phyloP scores from a whole-genome alignment of 2,113 vertebrate species.

The Cyanistes caeruleus region DNA sequence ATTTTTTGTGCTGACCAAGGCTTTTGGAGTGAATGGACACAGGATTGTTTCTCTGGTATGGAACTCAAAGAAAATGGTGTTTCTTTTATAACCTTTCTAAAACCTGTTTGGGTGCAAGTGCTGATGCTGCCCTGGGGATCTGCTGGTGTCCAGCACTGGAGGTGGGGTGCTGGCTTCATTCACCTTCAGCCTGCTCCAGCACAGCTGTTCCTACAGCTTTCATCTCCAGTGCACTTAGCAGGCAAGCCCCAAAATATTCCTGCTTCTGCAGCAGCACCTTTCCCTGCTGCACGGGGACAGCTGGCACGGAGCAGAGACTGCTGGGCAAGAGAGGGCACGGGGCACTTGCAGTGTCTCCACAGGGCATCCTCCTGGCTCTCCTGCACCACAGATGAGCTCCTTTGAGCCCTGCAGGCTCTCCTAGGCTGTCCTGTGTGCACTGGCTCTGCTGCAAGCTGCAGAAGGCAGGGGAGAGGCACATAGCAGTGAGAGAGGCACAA shows the following conservation, averaged over 20 bases:
- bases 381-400: background rate
- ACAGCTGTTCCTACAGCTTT: background rate
- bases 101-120: background rate
- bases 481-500: background rate
- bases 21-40: conserved; percentile 80
- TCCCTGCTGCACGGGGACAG: rapidly evolving
- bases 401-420: background rate
- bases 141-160: background rate
- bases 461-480: background rate
- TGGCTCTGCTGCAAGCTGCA: background rate
- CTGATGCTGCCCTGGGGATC: background rate
- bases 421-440: background rate
- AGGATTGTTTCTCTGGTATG: conserved; percentile 75
- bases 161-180: background rate
- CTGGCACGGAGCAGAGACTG: background rate
- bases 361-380: background rate
- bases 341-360: too few relatives aligned
- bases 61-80: rapidly evolving
- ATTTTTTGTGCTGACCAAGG: conserved; percentile 75
- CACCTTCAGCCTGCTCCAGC: background rate
- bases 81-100: background rate
- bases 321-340: background rate
- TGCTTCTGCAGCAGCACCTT: background rate
- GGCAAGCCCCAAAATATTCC: background rate
- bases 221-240: background rate